These are phyloP conservation scores for Penelope pileata DNA, from an alignment of 2,113 vertebrate genomes.

Conservation along the genomic window DNA sequence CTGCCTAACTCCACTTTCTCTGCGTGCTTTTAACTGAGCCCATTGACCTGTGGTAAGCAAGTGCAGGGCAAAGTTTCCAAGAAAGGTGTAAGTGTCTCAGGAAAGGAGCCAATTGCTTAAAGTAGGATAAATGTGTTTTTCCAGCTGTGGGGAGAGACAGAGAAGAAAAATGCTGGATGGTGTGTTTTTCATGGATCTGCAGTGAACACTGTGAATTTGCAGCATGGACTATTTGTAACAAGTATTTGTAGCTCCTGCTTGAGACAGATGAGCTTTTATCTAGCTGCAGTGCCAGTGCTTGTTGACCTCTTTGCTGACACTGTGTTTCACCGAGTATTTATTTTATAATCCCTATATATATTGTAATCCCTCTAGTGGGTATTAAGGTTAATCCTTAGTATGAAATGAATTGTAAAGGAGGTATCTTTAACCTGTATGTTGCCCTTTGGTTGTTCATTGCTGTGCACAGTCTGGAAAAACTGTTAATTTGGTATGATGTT, in stretches of 20 bases:
- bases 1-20: neutral
- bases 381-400: neutral
- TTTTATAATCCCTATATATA: neutral
- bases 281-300: neutral
- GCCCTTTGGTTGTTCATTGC: neutral
- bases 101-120: neutral
- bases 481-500: neutral
- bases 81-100: neutral
- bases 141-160: neutral
- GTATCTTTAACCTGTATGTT: neutral
- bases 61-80: neutral
- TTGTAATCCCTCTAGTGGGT: neutral
- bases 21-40: rapidly evolving
- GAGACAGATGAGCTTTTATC: neutral
- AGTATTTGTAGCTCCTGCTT: neutral
- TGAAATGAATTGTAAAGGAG: neutral
- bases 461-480: neutral
- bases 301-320: neutral
- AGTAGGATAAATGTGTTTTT: neutral
- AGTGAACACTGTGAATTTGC: neutral
- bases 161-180: neutral
- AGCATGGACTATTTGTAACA: neutral
- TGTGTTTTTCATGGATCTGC: neutral
- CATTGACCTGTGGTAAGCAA: neutral
- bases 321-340: neutral